phyloP scores from a whole-genome alignment of 2,113 vertebrate genomes.

The Amphiprion ocellaris region DNA sequence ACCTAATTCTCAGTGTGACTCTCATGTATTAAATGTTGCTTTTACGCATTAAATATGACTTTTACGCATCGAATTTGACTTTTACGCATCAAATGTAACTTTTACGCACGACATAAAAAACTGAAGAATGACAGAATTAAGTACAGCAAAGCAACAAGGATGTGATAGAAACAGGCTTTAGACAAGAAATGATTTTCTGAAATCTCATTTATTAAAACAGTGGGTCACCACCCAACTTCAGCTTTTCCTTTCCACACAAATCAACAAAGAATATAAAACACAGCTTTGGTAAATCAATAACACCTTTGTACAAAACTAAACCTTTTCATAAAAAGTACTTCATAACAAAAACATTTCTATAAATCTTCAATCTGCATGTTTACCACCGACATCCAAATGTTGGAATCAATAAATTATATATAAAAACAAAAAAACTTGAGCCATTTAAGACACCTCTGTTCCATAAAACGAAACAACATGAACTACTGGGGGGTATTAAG shows the following conservation, averaged over 20 bases:
- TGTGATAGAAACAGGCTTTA: conserved; percentile 29
- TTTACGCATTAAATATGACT: conserved; percentile 29
- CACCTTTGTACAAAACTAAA: conserved; percentile 93
- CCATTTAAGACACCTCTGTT: conserved; percentile 71
- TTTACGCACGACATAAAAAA: conserved; percentile 25
- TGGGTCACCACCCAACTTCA: conserved; percentile 64
- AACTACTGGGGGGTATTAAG: conserved; percentile 51
- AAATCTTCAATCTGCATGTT: conserved; percentile 86
- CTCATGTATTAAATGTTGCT: conserved; percentile 2
- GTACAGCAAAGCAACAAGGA: not conserved
- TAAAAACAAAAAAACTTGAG: conserved; percentile 48
- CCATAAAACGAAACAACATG: conserved; percentile 91
- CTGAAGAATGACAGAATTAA: not conserved
- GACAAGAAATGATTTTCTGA: conserved; percentile 51
- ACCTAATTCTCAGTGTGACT: not conserved
- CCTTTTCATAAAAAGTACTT: conserved; percentile 86
- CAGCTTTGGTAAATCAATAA: conserved; percentile 91
- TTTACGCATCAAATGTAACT: conserved; percentile 4
- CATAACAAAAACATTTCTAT: conserved; percentile 74
- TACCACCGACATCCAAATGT: conserved; percentile 87
- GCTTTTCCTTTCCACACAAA: conserved; percentile 73
- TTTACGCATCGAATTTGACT: conserved; percentile 11
- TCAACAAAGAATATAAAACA: conserved; percentile 84
- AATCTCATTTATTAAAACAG: conserved; percentile 82
- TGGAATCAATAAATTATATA: conserved; percentile 82